Evolutionary conservation across 1,140 invertebrate genomes (phyloP).

Genomic region (Maconellicoccus hirsutus): DNA sequence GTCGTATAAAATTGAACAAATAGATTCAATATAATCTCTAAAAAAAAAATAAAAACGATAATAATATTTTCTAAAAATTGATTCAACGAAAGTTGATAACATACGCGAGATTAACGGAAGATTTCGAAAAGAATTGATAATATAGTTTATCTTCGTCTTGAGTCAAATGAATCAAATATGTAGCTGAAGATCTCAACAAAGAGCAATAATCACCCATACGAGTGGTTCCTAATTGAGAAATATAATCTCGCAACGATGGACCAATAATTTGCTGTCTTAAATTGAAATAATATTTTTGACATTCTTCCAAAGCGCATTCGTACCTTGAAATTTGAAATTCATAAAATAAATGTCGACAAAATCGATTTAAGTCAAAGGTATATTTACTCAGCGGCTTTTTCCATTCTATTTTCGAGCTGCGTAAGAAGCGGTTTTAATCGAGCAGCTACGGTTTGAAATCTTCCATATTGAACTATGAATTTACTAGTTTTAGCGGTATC

Average conservation of each 20-base stretch:
- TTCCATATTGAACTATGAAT: slow-evolving; percentile 52
- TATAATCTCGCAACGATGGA: slow-evolving; percentile 61
- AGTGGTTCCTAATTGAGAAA: slow-evolving; percentile 52
- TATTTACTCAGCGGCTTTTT: slow-evolving; percentile 53
- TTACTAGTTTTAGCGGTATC: slow-evolving; percentile 28
- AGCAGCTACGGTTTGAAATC: slow-evolving; percentile 78
- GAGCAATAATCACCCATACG: slow-evolving; percentile 77
- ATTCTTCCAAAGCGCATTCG: slow-evolving; percentile 59
- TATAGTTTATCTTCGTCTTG: slow-evolving; percentile 85
- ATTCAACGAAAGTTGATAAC: slow-evolving; percentile 37
- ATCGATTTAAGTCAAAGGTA: no score
- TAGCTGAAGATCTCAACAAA: slow-evolving; percentile 72
- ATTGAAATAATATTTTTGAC: slow-evolving; percentile 73
- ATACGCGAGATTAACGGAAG: slow-evolving; percentile 40
- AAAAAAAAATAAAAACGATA: slow-evolving; percentile 28
- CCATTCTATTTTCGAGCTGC: slow-evolving; percentile 63
- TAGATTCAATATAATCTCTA: slow-evolving; percentile 61
- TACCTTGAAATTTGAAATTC: slow-evolving; percentile 46
- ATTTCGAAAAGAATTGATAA: slow-evolving; percentile 70
- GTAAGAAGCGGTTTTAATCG: slow-evolving; percentile 69
- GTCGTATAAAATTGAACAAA: slow-evolving; percentile 88
- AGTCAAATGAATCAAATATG: slow-evolving; percentile 79
- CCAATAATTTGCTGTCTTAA: slow-evolving; percentile 61
- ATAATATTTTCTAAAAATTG: background rate
- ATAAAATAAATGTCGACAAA: slow-evolving; percentile 17